Conservation (phyloP, 2,113 vertebrate species). For the Pterocles gutturalis region DNA sequence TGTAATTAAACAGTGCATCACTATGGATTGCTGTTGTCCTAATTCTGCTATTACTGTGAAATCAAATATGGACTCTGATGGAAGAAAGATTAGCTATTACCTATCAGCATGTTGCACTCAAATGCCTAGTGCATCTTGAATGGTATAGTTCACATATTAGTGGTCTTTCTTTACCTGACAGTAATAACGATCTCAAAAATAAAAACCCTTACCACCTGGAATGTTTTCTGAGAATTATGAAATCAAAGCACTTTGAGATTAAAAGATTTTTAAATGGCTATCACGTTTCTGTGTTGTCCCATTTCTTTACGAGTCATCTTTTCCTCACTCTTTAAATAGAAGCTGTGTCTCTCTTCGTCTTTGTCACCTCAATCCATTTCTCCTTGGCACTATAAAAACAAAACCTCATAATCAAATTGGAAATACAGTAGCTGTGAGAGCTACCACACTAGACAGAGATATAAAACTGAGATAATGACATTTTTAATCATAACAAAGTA, state of each 20-base stretch:
- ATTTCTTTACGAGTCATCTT: neutral
- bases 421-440: neutral
- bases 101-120: neutral
- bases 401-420: neutral
- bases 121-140: neutral
- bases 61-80: neutral
- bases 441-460: neutral
- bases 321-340: neutral
- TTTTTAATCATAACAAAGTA: neutral
- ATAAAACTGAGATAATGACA: neutral
- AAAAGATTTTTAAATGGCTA: neutral
- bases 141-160: neutral
- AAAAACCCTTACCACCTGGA: neutral
- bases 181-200: neutral
- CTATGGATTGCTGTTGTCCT: neutral
- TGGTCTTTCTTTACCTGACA: neutral
- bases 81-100: neutral
- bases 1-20: neutral
- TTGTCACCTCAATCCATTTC: neutral
- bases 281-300: neutral
- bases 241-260: constrained; percentile 4
- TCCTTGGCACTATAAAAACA: neutral
- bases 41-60: neutral
- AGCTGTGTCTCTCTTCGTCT: neutral
- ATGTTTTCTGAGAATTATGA: constrained; percentile 24